Evolutionary conservation across 2,888 invertebrate species (phyloP).

Genomic region (Salticus scenicus): DNA sequence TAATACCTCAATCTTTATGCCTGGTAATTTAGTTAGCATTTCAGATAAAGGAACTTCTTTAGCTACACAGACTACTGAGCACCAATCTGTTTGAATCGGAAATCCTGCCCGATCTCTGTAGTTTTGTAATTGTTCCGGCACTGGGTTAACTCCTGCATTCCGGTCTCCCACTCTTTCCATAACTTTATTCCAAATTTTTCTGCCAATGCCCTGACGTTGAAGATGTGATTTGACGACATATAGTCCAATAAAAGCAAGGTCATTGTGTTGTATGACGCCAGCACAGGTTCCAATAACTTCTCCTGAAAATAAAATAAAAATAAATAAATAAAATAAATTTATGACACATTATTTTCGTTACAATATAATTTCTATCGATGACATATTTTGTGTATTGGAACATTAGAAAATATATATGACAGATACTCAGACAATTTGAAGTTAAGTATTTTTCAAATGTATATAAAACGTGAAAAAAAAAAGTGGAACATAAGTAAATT

Average conservation of each 20-base stretch:
- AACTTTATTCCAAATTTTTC: constrained; percentile 69
- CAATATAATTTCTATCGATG: too few relatives aligned
- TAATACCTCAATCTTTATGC: background rate
- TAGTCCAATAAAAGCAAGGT: constrained; percentile 71
- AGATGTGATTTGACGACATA: constrained; percentile 70
- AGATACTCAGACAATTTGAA: too few relatives aligned
- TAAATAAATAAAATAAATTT: background rate
- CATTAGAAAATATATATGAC: too few relatives aligned
- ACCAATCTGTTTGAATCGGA: constrained; percentile 37
- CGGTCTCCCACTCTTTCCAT: constrained; percentile 69
- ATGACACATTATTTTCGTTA: background rate
- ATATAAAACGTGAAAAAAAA: too few relatives aligned
- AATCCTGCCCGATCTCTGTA: constrained; percentile 69
- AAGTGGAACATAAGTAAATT: too few relatives aligned
- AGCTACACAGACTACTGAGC: constrained; percentile 4
- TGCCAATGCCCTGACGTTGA: constrained; percentile 71
- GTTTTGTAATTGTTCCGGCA: constrained; percentile 68
- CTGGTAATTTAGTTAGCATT: constrained; percentile 1
- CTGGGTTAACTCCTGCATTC: constrained; percentile 72
- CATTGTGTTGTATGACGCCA: constrained; percentile 65
- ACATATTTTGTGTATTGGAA: too few relatives aligned
- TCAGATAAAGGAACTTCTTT: background rate
- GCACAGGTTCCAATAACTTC: constrained; percentile 70
- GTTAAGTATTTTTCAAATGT: too few relatives aligned
- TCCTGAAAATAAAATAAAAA: constrained; percentile 38